These are phyloP conservation scores for Timandra comae DNA, from an alignment of 2,888 invertebrate genomes.

Conservation along the genomic window DNA sequence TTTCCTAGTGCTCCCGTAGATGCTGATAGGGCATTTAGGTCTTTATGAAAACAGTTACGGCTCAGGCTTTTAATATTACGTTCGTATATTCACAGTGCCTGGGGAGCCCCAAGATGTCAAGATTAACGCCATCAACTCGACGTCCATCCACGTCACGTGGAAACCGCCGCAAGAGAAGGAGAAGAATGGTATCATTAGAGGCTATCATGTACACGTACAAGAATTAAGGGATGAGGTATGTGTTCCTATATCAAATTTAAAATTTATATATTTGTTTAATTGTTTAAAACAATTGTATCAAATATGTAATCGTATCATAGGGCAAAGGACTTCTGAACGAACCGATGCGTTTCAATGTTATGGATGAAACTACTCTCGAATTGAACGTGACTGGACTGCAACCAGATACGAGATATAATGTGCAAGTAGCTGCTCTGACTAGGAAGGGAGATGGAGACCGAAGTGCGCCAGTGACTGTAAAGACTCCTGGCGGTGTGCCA, in stretches of 20 bases:
- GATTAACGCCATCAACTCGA: slow-evolving; percentile 93
- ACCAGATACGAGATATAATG: slow-evolving; percentile 95
- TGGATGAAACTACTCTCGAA: slow-evolving; percentile 85
- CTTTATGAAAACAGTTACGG: slow-evolving; percentile 35
- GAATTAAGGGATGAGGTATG: slow-evolving; percentile 90
- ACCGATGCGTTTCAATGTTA: slow-evolving; percentile 90
- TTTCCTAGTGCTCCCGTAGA: slow-evolving; percentile 68
- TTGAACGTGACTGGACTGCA: slow-evolving; percentile 92
- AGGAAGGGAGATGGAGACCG: slow-evolving; percentile 97
- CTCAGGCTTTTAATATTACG: slow-evolving; percentile 34
- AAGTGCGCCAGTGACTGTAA: slow-evolving; percentile 88
- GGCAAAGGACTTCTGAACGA: slow-evolving; percentile 89
- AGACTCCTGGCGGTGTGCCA: slow-evolving; percentile 96
- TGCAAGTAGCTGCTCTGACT: slow-evolving; percentile 97
- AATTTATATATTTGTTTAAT: slow-evolving; percentile 3
- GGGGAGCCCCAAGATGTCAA: slow-evolving; percentile 97
- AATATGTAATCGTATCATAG: slow-evolving; percentile 45
- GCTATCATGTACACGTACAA: slow-evolving; percentile 97
- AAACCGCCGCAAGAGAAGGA: slow-evolving; percentile 94
- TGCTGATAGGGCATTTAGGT: slow-evolving; percentile 77
- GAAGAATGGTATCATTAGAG: slow-evolving; percentile 95
- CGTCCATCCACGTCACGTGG: slow-evolving; percentile 97
- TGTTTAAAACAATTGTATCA: neutral
- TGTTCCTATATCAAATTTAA: too few relatives aligned
- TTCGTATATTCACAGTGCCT: slow-evolving; percentile 86